Base-by-base conservation (phyloP, 1,140 invertebrate species). In the Caenorhabditis brenneri region DNA sequence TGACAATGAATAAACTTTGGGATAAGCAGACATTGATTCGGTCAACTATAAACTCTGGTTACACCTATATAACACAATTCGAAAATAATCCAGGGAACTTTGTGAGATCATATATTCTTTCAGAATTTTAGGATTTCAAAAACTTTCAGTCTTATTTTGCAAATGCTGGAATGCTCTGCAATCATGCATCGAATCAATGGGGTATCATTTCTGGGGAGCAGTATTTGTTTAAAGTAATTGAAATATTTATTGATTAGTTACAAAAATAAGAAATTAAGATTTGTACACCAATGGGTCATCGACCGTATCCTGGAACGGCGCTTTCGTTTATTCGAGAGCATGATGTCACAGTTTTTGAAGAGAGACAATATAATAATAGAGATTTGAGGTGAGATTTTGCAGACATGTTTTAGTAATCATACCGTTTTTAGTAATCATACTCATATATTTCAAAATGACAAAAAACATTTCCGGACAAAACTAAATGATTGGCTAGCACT, bases 1-100 rank as follows among this genome's bases (percentile, higher is more conserved):
- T 91, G 46, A 86, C 83, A 42, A 51, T 87, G 46, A 90, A 89
- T 15, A 81, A 83, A 33, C 36, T 82, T 16, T 90, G 89, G 89
- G 88, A 90, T 22, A 91, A 91, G 58, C 88, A 90, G 80, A 91
- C 90, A 29, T 80, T 90, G 36, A 88, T 90, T 42, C 80, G 89
- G 36, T 91, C 87, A 27, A 90, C 89, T 3, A 89, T 90, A 22
- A 91, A 90, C 82, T 88, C 86, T 33, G 89, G 89, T 12, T 91
- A 91, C 69, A 84, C 90, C 58, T 90, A 90, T 84, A 85, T 90
- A 16, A 91, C 89, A 19, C 90, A 90, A 83, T 90, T 90, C 80
- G 89, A 91, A 46, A 90, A 89, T 65, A 89, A 90, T 81, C 89
- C 90, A n/a, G 89, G 90, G 29, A 90, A 90, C 81, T 90, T 91